Conservation (phyloP, 2,797 vertebrate species). For the Tachyglossus aculeatus region DNA sequence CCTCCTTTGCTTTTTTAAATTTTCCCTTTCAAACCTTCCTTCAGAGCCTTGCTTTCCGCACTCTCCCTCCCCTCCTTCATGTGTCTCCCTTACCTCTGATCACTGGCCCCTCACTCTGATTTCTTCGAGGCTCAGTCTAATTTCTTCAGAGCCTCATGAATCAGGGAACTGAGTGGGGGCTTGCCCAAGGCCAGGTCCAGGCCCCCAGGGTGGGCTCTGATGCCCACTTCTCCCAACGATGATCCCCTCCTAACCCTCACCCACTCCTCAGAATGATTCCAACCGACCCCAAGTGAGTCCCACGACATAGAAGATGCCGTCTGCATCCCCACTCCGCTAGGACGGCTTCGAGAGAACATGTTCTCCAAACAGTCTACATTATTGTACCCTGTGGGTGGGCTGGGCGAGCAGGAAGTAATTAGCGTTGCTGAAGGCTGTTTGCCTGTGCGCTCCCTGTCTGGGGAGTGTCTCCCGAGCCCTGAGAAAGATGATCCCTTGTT, state of each 20-base stretch:
- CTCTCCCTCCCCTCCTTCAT: too few species aligned
- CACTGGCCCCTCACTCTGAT: too few species aligned
- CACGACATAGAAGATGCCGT: constrained; percentile 65
- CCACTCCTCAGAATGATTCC: constrained; percentile 58
- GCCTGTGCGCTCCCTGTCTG: constrained; percentile 65
- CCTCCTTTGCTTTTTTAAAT: too few species aligned
- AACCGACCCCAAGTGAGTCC: constrained; percentile 72
- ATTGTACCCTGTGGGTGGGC: constrained; percentile 77
- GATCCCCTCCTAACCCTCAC: constrained; percentile 53
- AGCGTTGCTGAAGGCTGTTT: constrained; percentile 70
- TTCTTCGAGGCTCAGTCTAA: too few species aligned
- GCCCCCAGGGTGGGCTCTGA: too few species aligned
- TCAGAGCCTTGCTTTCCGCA: too few species aligned
- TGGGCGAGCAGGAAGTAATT: constrained; percentile 79
- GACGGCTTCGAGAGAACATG: constrained; percentile 68
- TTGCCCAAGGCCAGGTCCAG: too few species aligned
- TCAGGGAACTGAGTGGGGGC: too few species aligned
- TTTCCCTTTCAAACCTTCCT: too few species aligned
- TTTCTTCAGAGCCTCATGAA: too few species aligned
- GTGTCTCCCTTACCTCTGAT: too few species aligned
- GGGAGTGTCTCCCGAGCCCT: constrained; percentile 62
- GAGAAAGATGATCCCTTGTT: neutral
- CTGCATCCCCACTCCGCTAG: constrained; percentile 66
- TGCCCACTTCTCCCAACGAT: too few species aligned
- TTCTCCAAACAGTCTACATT: constrained; percentile 70